Evolutionary conservation across 2,888 invertebrate species (phyloP).

Genomic region (Molanna angustata): DNA sequence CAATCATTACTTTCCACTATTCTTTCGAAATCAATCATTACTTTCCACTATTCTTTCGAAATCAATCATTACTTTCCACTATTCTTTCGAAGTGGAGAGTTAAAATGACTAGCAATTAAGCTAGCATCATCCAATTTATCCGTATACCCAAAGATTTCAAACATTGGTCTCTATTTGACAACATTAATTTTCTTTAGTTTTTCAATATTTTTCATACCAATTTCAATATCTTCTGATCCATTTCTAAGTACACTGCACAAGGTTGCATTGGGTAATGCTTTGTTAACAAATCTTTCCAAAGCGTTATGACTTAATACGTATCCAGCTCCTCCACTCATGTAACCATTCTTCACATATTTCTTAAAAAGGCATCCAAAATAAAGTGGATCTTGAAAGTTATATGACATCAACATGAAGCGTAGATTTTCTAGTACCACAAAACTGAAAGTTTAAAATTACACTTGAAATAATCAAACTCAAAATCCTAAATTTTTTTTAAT

Average conservation of each 20-base stretch:
- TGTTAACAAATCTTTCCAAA: conserved; percentile 70
- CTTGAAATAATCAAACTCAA: too few species aligned
- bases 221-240: conserved; percentile 90
- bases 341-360: conserved; percentile 76
- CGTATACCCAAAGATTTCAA: too few species aligned
- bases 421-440: conserved; percentile 95
- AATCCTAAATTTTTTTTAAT: too few species aligned
- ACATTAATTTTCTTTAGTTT: not conserved
- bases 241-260: conserved; percentile 65
- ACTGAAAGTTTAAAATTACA: conserved; percentile 46
- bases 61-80: too few species aligned
- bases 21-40: too few species aligned
- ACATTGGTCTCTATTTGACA: too few species aligned
- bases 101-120: too few species aligned
- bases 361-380: conserved; percentile 92
- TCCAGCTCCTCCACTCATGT: conserved; percentile 92
- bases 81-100: too few species aligned
- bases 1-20: too few species aligned
- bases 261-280: conserved; percentile 65
- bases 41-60: too few species aligned
- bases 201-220: conserved; percentile 56
- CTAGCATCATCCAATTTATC: too few species aligned
- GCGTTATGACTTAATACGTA: conserved; percentile 92
- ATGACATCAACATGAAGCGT: conserved; percentile 80
- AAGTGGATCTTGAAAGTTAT: conserved; percentile 69